Evolutionary conservation across 2,113 vertebrate genomes (phyloP).

Genomic region (Butorides virescens): DNA sequence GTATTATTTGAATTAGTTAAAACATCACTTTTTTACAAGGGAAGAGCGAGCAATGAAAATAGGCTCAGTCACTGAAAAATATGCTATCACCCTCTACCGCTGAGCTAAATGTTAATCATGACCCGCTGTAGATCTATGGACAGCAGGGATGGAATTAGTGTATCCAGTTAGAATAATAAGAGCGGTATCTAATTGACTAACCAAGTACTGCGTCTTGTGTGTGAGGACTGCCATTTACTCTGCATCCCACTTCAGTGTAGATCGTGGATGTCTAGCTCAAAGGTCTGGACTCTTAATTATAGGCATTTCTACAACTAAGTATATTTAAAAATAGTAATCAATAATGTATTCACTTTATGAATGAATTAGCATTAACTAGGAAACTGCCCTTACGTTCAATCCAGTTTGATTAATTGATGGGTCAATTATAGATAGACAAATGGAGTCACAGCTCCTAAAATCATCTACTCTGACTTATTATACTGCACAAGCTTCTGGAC

Average conservation of each 20-base stretch:
- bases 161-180: not conserved
- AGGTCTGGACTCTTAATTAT: not conserved
- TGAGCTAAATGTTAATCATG: not conserved
- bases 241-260: not conserved
- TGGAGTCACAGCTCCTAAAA: not conserved
- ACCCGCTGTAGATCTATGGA: not conserved
- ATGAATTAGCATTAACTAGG: not conserved
- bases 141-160: not conserved
- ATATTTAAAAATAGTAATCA: not conserved
- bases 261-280: not conserved
- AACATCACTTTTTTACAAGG: not conserved
- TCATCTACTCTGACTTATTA: not conserved
- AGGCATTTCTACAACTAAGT: not conserved
- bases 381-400: not conserved
- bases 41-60: not conserved
- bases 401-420: not conserved
- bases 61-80: not conserved
- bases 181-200: not conserved
- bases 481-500: not conserved
- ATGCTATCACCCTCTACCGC: not conserved
- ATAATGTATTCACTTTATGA: not conserved
- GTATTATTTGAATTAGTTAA: not conserved
- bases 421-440: not conserved
- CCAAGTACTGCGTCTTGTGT: accelerated
- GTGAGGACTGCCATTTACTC: not conserved